Base-by-base conservation (phyloP, 1,140 invertebrate genomes). In the Bursaphelenchus mucronatus region DNA sequence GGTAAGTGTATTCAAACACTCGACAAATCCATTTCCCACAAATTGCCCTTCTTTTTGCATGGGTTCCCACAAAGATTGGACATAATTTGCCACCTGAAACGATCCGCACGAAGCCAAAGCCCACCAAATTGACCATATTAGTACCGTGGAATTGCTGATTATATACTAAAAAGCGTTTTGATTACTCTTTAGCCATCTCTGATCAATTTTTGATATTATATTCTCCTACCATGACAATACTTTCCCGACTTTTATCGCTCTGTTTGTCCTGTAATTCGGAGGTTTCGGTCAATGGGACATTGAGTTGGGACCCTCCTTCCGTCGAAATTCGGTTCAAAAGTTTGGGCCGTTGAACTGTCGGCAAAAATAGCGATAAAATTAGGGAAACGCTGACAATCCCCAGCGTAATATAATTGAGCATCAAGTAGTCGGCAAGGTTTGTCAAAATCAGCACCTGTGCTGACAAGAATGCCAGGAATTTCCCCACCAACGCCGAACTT, bases 71-170 rank as follows among this genome's bases (percentile, higher is more conserved):
- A 93, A 79, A 10, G 90, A 82, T 80, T 93, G 90, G 69, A 89
- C 86, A 76, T 90, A 93, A 51, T 84, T 88, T 65, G 47, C 8
- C 64, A 73, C 44, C 62, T 44, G 13, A 50, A 50, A 30, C 30
- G 30, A 30, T 30, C 90, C 88, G 70, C 89, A 89, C 8, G 89
- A 86, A 0, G 88, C 86, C n/a, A 82, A 83, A 0, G 90, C 87
- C 86, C 90, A 92, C 87, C 91, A 90, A 13, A 90, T 76, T 0
- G 89, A 91, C 91, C 91, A 94, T 74, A 89, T 89, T 0, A 91
- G 45, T 7, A 92, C 86, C 56, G 87, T 87, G 0, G 76, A 73
- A 78, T 89, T 87, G 0, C 85, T 85, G 81, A 59, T 44, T n/a
- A 43, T 59, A n/a, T 39, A 59, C 17, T 43, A 39, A 39, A 59